These are phyloP conservation scores for Pelusios castaneus DNA, from an alignment of 2,113 vertebrate genomes.

Conservation along the genomic window DNA sequence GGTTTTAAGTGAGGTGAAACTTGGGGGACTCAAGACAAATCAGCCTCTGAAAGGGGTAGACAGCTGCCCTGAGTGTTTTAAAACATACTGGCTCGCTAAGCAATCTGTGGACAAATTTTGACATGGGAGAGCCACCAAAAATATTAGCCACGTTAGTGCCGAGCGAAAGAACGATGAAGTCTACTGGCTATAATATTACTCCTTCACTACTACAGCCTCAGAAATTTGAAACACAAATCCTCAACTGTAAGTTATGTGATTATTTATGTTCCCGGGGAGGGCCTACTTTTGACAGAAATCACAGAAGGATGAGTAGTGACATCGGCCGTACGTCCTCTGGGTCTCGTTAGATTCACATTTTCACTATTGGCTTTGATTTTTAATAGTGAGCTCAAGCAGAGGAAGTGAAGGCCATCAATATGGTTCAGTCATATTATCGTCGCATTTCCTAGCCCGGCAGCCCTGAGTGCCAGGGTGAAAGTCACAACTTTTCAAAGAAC, in stretches of 20 bases:
- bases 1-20: too few species aligned
- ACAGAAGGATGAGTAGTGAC: fast-evolving
- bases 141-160: too few species aligned
- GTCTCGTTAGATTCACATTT: not conserved
- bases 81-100: too few species aligned
- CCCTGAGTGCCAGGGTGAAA: too few species aligned
- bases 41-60: too few species aligned
- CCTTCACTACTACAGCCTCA: not conserved
- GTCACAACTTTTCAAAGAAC: too few species aligned
- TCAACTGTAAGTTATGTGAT: fast-evolving
- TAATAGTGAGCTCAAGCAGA: fast-evolving
- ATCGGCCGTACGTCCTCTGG: not conserved
- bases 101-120: too few species aligned
- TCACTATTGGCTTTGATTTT: fast-evolving
- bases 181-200: too few species aligned
- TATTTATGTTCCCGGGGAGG: not conserved
- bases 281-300: fast-evolving
- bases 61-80: too few species aligned
- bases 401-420: not conserved
- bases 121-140: too few species aligned
- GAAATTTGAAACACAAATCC: fast-evolving
- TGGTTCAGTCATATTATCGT: fast-evolving
- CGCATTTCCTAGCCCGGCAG: not conserved
- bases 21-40: too few species aligned
- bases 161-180: too few species aligned